Percentiles rank a stretch among this genome's conserved stretches.
Conservation (phyloP, 1,140 invertebrate genomes). For the Dreissena polymorpha region DNA sequence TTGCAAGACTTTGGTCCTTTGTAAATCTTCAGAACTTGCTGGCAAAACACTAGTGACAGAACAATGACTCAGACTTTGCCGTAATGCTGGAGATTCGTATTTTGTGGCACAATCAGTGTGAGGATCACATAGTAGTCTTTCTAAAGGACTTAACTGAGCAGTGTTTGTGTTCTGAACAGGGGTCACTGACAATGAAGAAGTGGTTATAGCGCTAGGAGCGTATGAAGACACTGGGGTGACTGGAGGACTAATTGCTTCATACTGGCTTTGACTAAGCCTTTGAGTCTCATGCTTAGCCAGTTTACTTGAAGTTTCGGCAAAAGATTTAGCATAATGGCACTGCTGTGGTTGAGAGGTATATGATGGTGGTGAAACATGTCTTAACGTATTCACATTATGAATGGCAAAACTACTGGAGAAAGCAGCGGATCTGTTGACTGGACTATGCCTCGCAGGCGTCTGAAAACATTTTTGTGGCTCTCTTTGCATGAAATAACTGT, state of each 20-base stretch:
- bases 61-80: not conserved
- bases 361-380: too few relatives aligned
- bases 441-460: too few relatives aligned
- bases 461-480: too few relatives aligned
- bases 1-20: too few relatives aligned
- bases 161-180: conserved; percentile 12
- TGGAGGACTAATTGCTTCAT: conserved; percentile 48
- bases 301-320: not conserved
- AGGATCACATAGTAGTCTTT: conserved; percentile 33
- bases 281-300: not conserved
- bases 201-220: not conserved
- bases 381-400: too few relatives aligned
- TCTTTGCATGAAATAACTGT: too few relatives aligned
- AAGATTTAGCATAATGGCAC: too few relatives aligned
- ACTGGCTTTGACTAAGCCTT: not conserved
- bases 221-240: conserved; percentile 14
- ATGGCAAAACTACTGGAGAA: too few relatives aligned
- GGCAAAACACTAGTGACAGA: conserved; percentile 30
- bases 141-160: conserved; percentile 39
- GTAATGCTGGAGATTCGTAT: not conserved
- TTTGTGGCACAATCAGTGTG: not conserved
- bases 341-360: too few relatives aligned
- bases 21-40: conserved; percentile 15
- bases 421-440: too few relatives aligned
- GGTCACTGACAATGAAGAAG: not conserved